phyloP scores from a whole-genome alignment of 2,113 vertebrate species.

The Sinocyclocheilus grahami region DNA sequence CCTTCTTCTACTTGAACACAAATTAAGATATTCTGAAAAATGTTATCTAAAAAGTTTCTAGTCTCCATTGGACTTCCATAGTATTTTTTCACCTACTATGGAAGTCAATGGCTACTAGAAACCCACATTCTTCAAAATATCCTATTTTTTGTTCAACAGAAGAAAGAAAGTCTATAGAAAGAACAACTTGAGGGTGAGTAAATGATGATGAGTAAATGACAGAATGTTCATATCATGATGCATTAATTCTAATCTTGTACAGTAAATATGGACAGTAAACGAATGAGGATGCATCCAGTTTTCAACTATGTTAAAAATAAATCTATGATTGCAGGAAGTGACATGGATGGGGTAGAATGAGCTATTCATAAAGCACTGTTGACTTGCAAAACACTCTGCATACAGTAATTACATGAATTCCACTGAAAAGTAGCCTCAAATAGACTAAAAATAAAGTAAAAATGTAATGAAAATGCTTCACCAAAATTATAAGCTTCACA shows the following conservation, averaged over 20 bases:
- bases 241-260: background rate
- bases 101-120: too few species aligned
- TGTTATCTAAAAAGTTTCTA: background rate
- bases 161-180: background rate
- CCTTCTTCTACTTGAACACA: too few species aligned
- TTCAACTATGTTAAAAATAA: background rate
- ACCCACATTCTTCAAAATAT: too few species aligned
- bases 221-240: background rate
- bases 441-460: background rate
- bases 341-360: background rate
- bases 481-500: background rate
- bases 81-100: background rate
- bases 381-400: background rate
- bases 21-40: background rate
- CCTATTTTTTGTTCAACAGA: background rate
- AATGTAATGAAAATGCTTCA: background rate
- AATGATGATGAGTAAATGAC: background rate
- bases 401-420: background rate
- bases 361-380: background rate
- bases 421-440: background rate
- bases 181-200: background rate
- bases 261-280: background rate
- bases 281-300: background rate
- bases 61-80: background rate
- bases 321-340: background rate